A percentile compares a stretch with the other conserved stretches of the same genome.
Conservation (phyloP, 2,113 vertebrate species). For the Bombycilla garrulus region DNA sequence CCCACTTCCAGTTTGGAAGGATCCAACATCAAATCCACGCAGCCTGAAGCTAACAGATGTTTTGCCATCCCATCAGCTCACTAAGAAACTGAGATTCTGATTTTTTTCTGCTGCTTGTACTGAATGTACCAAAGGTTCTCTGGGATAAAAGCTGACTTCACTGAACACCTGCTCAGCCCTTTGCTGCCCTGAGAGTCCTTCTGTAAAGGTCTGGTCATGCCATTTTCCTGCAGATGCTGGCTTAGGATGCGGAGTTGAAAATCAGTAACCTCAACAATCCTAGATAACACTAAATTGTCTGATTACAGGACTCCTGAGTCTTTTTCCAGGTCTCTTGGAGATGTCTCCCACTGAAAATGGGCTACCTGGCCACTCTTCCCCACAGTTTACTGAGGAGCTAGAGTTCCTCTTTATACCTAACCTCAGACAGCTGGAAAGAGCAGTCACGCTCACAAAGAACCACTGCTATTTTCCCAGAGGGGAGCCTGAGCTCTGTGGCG, state of each 20-base stretch:
- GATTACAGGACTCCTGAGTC: background rate
- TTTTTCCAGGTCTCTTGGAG: background rate
- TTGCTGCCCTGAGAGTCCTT: background rate
- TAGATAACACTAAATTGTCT: background rate
- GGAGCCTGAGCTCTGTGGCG: background rate
- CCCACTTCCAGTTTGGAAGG: constrained; percentile 50
- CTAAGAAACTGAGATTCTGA: background rate
- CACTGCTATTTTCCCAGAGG: background rate
- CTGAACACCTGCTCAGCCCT: background rate
- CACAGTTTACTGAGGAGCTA: background rate
- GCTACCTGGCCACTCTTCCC: background rate
- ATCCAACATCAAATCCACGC: constrained; percentile 22
- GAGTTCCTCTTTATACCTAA: background rate
- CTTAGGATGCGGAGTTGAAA: background rate
- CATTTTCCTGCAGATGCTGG: background rate
- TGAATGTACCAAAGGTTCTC: background rate
- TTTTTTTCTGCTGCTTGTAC: background rate
- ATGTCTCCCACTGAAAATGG: background rate
- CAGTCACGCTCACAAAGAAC: background rate
- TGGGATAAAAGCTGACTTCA: background rate
- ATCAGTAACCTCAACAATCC: background rate
- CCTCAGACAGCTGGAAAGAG: background rate
- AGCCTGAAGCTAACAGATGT: constrained; percentile 54
- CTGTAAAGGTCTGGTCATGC: background rate
- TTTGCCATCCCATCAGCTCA: constrained; percentile 41